These are phyloP conservation scores for Porites australiensis DNA, from an alignment of 64 coral and sea anemone genomes.

Conservation along the genomic window DNA sequence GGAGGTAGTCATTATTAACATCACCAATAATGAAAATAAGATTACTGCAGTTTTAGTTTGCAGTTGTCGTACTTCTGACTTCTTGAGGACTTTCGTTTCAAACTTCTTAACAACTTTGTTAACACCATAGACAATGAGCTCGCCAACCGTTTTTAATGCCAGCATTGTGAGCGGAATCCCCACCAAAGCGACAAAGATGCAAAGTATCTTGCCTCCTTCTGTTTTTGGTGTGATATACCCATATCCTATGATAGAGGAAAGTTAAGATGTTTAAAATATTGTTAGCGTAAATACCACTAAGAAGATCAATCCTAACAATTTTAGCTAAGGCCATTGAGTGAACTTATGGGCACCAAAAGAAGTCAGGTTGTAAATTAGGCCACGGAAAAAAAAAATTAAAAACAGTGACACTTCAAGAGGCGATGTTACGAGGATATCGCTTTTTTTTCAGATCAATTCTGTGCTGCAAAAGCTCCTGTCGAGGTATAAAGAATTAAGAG, in stretches of 20 bases:
- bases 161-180: constrained; percentile 28
- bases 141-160: neutral
- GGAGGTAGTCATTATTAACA: neutral
- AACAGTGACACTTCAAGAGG: no score
- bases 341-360: no score
- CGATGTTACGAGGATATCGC: no score
- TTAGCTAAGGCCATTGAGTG: no score
- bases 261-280: neutral
- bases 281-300: no score
- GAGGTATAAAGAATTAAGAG: no score
- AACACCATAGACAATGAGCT: constrained; percentile 15
- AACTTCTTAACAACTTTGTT: neutral
- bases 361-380: no score
- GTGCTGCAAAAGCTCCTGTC: no score
- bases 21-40: constrained; percentile 5
- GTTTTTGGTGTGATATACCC: constrained; percentile 16
- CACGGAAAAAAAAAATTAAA: no score
- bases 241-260: neutral
- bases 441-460: no score
- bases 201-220: neutral
- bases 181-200: neutral
- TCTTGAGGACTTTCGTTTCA: constrained; percentile 30
- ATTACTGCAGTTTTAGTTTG: constrained; percentile 43
- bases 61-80: neutral
- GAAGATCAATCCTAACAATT: no score